Evolutionary conservation across 2,888 invertebrate species (phyloP).

Genomic region (Leptarthrus brevirostris): DNA sequence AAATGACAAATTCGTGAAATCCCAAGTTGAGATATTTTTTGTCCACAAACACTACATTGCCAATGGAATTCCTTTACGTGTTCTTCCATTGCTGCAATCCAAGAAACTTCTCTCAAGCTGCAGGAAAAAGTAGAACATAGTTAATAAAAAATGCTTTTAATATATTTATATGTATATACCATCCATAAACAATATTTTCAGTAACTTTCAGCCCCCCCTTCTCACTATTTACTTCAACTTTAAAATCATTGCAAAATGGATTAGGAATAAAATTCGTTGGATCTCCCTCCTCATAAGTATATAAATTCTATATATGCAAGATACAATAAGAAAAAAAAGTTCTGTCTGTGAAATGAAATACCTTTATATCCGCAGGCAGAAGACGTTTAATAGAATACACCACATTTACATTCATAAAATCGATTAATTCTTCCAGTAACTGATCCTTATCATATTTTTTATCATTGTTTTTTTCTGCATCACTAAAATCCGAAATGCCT

Average conservation of each 20-base stretch:
- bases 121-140: no score
- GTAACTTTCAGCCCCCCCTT: constrained; percentile 88
- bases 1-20: constrained; percentile 82
- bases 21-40: constrained; percentile 73
- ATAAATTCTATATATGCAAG: constrained; percentile 60
- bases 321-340: constrained; percentile 59
- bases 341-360: no score
- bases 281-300: constrained; percentile 59
- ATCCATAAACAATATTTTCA: constrained; percentile 84
- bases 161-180: no score
- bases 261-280: constrained; percentile 69
- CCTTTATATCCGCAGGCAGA: constrained; percentile 85
- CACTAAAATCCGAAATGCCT: not conserved
- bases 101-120: constrained; percentile 76
- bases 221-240: constrained; percentile 72
- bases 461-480: not conserved
- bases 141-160: no score
- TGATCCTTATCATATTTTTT: constrained; percentile 62
- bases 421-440: constrained; percentile 76
- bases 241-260: constrained; percentile 78
- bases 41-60: constrained; percentile 78
- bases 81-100: constrained; percentile 74
- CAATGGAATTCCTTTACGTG: constrained; percentile 75
- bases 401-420: constrained; percentile 80
- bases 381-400: constrained; percentile 85